Conservation (phyloP, 1,140 invertebrate species). For the Pectinophora gossypiella region DNA sequence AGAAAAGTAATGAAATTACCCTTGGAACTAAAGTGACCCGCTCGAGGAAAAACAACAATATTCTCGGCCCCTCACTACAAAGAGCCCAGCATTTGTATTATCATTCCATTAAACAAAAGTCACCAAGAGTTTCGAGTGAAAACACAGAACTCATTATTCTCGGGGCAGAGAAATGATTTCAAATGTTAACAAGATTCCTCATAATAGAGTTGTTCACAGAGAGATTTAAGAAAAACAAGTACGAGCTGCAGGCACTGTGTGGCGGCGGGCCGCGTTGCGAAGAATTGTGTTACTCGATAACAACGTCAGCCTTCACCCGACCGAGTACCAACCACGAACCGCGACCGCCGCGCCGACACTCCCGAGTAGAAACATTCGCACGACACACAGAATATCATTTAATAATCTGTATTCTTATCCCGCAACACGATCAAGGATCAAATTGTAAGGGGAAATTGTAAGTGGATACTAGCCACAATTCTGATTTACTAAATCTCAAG, state of each 20-base stretch:
- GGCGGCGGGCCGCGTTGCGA: not conserved
- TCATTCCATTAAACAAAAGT: conserved; percentile 75
- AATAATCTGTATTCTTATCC: conserved; percentile 19
- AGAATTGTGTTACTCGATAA: conserved; percentile 29
- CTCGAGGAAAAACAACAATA: conserved; percentile 66
- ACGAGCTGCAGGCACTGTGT: conserved; percentile 20
- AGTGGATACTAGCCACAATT: too few species aligned
- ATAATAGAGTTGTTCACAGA: conserved; percentile 68
- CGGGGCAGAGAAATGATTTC: conserved; percentile 67
- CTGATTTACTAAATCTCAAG: too few species aligned
- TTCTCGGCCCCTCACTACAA: conserved; percentile 60
- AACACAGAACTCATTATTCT: conserved; percentile 72
- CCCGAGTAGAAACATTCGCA: conserved; percentile 5
- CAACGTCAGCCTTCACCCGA: conserved; percentile 24
- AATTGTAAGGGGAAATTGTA: too few species aligned
- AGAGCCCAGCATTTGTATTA: conserved; percentile 70
- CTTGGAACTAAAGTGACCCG: conserved; percentile 64
- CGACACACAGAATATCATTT: conserved; percentile 39
- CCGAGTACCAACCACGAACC: too few species aligned
- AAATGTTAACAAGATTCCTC: conserved; percentile 72
- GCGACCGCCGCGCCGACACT: not conserved
- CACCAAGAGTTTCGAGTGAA: conserved; percentile 69
- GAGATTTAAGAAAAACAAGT: conserved; percentile 72
- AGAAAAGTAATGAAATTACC: conserved; percentile 62
- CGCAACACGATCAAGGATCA: too few species aligned